Base-by-base conservation (phyloP, 1,140 invertebrate genomes). In the Chironomus tepperi region DNA sequence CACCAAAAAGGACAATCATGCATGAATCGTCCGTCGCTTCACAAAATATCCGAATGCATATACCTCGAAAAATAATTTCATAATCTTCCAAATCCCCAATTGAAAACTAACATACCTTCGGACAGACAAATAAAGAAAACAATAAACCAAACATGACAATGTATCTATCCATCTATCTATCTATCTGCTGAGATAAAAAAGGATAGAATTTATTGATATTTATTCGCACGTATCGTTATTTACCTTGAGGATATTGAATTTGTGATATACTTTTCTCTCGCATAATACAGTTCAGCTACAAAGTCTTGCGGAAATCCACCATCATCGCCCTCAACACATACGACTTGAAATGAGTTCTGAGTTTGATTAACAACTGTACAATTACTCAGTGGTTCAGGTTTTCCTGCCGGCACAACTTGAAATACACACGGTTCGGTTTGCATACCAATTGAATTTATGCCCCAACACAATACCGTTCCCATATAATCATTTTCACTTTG, bases 291-390 rank as follows among this genome's bases (percentile, higher is more conserved):
- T 79, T 90, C 88, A 78, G 90, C 86, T 34, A 88, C 85, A 81
- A 91, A 91, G 76, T 85, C 84, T 80, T 91, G 90, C 42, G 86
- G 84, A 21, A 91, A 83, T 34, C 90, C 89, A 10, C 89, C 91
- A 80, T 92, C 89, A 81, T 90, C 92, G 16, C 89, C 90, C 79
- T 90, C 89, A 34, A 84, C 83, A 80, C 91, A 93, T 42, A 89
- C 87, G 75, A 92, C 87, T 79, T 87, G 84, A 75, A 92, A 83
- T 43, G 87, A 87, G 75, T 90, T 87, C 3, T 86, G 85, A 5
- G 89, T 91, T 77, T 89, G 87, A 82, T 92, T 91, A 57, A 86
- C 82, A 5, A 90, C 85, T 10, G 88, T 88, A 80, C 91, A 93
- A 80, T 92, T 92, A 34, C 87, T 83, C 57, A 91, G 84, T 0